phyloP scores from a whole-genome alignment of 2,113 vertebrate species.

The Pelmatolapia mariae region DNA sequence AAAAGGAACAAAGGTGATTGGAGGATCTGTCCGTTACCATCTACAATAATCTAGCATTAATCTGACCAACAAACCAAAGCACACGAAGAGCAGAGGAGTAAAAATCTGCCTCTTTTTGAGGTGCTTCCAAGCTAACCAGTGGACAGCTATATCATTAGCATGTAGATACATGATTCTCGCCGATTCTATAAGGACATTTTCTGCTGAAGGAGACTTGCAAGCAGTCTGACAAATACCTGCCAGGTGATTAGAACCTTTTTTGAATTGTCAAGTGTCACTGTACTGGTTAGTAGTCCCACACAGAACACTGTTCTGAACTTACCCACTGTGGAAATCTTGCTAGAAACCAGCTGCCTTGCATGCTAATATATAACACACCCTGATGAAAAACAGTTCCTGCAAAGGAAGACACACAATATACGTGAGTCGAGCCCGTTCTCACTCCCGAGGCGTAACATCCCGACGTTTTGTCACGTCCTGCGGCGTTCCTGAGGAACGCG shows the following conservation, averaged over 20 bases:
- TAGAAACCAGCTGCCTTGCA: neutral
- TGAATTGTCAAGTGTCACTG: neutral
- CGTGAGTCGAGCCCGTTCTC: no score
- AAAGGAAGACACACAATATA: neutral
- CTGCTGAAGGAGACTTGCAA: neutral
- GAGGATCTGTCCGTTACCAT: neutral
- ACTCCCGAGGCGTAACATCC: no score
- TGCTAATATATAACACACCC: neutral
- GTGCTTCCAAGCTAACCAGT: accelerated
- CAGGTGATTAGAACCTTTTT: neutral
- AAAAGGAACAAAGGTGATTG: neutral
- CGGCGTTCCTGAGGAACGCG: no score
- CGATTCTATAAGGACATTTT: accelerated
- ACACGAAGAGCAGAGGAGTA: neutral
- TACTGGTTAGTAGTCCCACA: neutral
- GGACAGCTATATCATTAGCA: neutral
- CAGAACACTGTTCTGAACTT: neutral
- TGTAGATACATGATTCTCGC: neutral
- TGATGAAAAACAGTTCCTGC: neutral
- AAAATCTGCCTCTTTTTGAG: neutral
- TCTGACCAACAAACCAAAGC: neutral
- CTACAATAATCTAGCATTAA: neutral
- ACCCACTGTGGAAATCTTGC: neutral
- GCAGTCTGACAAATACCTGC: neutral
- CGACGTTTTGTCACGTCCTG: no score